Evolutionary conservation across 1,140 invertebrate species (phyloP).

Genomic region (Medauroidea extradentata): DNA sequence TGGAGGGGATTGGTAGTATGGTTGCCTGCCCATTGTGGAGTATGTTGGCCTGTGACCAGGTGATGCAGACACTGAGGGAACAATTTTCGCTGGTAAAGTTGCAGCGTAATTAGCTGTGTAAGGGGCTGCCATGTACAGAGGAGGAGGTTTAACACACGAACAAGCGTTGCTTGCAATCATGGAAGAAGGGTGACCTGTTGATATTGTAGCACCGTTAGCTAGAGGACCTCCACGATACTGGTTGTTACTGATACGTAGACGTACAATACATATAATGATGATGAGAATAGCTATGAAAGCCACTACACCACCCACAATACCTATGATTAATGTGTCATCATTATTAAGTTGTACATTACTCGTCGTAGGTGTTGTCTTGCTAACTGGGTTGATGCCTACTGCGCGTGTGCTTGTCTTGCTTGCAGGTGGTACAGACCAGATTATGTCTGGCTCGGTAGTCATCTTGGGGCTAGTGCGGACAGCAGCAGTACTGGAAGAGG

Average conservation of each 20-base stretch:
- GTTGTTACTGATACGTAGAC: slow-evolving; percentile 58
- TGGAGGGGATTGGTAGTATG: slow-evolving; percentile 8
- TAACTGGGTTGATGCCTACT: slow-evolving; percentile 26
- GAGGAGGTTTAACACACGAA: slow-evolving; percentile 39
- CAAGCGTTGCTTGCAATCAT: slow-evolving; percentile 33
- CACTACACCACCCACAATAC: slow-evolving; percentile 86
- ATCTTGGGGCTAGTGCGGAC: slow-evolving; percentile 42
- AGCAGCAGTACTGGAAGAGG: slow-evolving; percentile 44
- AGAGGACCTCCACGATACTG: slow-evolving; percentile 62
- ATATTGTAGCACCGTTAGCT: slow-evolving; percentile 49
- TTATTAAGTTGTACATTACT: slow-evolving; percentile 50
- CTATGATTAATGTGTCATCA: slow-evolving; percentile 87
- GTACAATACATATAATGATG: slow-evolving; percentile 81
- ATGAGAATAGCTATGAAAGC: slow-evolving; percentile 84
- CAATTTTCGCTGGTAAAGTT: slow-evolving; percentile 4
- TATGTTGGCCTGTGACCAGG: not conserved
- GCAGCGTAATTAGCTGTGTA: slow-evolving; percentile 5
- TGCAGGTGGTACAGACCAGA: slow-evolving; percentile 74
- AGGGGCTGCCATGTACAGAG: slow-evolving; percentile 3
- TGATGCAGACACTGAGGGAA: not conserved
- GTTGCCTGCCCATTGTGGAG: slow-evolving; percentile 9
- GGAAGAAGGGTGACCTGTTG: not conserved
- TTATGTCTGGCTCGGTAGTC: slow-evolving; percentile 69
- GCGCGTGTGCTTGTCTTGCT: not conserved
- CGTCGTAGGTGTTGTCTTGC: slow-evolving; percentile 46